Percentiles rank a stretch among this genome's conserved stretches.
Conservation (phyloP, 37 sponge, comb jelly and placozoan species). For the Geodia barretti region DNA sequence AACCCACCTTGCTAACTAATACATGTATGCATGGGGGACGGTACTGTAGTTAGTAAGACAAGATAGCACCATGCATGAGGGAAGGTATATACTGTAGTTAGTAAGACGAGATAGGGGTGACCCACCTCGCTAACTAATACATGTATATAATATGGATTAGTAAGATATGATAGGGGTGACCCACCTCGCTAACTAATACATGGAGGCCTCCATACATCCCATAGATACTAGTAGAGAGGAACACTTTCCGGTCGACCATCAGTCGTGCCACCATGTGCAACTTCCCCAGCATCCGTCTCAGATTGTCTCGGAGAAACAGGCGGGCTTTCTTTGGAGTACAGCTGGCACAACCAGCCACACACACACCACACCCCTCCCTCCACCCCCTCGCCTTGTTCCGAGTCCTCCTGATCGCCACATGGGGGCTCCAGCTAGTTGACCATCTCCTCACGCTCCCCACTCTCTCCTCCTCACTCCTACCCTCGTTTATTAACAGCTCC, state of each 20-base stretch:
- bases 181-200: slow-evolving; percentile 65
- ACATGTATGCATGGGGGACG: too few species aligned
- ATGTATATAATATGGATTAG: too few species aligned
- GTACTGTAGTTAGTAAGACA: too few species aligned
- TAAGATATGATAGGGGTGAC: not conserved
- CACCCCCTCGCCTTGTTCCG: not conserved
- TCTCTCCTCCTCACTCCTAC: not conserved
- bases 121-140: too few species aligned
- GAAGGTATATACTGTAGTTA: not conserved
- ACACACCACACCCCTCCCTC: not conserved
- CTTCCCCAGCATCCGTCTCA: not conserved
- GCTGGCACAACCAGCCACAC: not conserved
- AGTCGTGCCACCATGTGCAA: slow-evolving; percentile 11
- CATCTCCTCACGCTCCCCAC: not conserved
- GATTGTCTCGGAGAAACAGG: not conserved
- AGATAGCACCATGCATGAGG: not conserved
- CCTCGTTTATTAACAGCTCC: slow-evolving; percentile 5
- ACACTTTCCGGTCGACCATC: slow-evolving; percentile 53
- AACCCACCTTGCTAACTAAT: too few species aligned
- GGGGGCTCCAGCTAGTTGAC: not conserved
- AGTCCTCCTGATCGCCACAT: not conserved
- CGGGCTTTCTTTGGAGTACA: not conserved
- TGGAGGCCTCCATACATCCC: slow-evolving; percentile 44
- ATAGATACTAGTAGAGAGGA: slow-evolving; percentile 59
- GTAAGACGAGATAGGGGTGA: too few species aligned